Evolutionary conservation across 2,888 invertebrate species (phyloP).

Genomic region (Bedellia somnulentella): DNA sequence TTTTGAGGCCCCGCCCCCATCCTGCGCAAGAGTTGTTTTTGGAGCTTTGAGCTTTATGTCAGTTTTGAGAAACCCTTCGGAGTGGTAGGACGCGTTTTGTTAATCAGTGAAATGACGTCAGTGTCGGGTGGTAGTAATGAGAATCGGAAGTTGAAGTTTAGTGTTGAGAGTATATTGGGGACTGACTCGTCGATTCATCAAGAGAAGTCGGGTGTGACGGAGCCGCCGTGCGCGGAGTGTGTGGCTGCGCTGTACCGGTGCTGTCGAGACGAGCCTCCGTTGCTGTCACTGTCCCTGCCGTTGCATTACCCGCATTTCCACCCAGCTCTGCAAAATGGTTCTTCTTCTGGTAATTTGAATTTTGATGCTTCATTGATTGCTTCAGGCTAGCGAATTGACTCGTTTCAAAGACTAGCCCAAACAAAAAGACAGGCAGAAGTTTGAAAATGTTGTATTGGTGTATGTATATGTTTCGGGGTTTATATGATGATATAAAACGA

Average conservation of each 20-base stretch:
- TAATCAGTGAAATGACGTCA: constrained; percentile 43
- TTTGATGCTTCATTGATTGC: not conserved
- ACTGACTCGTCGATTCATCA: constrained; percentile 28
- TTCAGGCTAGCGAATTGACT: not conserved
- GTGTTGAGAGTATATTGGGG: constrained; percentile 70
- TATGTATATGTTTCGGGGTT: too few species aligned
- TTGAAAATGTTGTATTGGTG: too few species aligned
- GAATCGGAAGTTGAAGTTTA: constrained; percentile 64
- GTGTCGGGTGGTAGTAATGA: constrained; percentile 25
- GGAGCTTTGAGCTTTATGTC: constrained; percentile 18
- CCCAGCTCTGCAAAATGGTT: constrained; percentile 45
- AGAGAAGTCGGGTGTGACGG: constrained; percentile 23
- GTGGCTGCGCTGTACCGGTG: constrained; percentile 67
- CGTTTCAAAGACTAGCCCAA: not conserved
- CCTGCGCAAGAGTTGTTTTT: constrained; percentile 33
- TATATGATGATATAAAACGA: too few species aligned
- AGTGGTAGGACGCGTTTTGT: not conserved
- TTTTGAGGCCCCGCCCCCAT: constrained; percentile 31
- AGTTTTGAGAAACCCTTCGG: constrained; percentile 35
- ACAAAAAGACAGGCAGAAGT: too few species aligned
- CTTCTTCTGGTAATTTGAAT: constrained; percentile 15
- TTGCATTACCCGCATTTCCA: constrained; percentile 43
- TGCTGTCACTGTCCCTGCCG: constrained; percentile 26
- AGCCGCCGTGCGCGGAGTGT: constrained; percentile 64
- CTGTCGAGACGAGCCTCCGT: constrained; percentile 54